Evolutionary conservation across 1,140 invertebrate genomes (phyloP).

Genomic region (Episyrphus balteatus): DNA sequence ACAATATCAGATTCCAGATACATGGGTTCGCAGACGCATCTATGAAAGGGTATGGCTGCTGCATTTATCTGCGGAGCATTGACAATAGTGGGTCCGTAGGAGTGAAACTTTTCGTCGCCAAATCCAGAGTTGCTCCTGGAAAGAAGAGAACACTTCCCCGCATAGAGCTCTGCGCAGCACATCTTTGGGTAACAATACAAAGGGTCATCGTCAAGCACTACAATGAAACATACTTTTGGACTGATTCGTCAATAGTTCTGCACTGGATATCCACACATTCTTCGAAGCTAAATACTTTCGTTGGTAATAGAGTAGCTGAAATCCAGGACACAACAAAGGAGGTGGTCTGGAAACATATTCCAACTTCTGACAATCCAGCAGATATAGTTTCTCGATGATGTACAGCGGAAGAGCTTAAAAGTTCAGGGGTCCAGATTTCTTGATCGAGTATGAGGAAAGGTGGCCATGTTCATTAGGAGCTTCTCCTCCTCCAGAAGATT

Average conservation of each 20-base stretch:
- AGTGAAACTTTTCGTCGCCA: not conserved
- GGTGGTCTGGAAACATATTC: conserved; percentile 19
- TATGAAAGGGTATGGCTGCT: not conserved
- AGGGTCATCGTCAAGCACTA: no score
- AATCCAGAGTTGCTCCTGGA: conserved; percentile 1
- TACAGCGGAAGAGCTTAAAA: no score
- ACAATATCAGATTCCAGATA: not conserved
- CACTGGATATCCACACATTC: conserved; percentile 4
- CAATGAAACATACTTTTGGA: not conserved
- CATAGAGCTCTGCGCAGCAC: no score
- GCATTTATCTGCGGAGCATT: conserved; percentile 3
- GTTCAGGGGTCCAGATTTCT: no score
- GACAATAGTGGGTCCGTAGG: not conserved
- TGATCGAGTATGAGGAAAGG: conserved; percentile 14
- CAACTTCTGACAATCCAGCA: no score
- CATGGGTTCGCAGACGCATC: not conserved
- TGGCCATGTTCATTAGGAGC: not conserved
- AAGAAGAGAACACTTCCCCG: not conserved
- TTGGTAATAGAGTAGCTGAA: conserved; percentile 14
- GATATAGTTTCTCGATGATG: no score
- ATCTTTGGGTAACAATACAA: no score
- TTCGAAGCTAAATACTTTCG: conserved; percentile 12
- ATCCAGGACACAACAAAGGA: conserved; percentile 12
- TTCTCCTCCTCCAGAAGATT: no score
- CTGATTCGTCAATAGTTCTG: not conserved